Conservation (phyloP, 1,140 invertebrate genomes). For the Aphidius gifuensis region DNA sequence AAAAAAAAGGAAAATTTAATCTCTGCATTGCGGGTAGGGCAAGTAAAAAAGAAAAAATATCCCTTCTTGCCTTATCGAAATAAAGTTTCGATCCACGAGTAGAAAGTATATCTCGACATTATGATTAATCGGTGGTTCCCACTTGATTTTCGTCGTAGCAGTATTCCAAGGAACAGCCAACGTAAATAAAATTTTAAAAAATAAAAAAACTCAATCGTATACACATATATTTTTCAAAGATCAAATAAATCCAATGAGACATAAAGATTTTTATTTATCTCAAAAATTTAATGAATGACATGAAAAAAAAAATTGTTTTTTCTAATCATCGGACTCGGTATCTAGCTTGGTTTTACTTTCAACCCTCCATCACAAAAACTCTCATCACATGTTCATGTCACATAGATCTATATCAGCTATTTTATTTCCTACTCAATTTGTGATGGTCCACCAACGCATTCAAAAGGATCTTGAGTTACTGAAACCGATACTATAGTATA, state of each 20-base stretch:
- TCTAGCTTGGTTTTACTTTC: conserved; percentile 4
- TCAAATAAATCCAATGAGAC: no score
- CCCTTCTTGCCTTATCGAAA: conserved; percentile 31
- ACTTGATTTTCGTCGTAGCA: neutral
- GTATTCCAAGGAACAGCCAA: no score
- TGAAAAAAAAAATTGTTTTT: neutral
- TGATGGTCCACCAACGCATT: conserved; percentile 26
- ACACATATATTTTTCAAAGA: no score
- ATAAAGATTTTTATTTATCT: neutral
- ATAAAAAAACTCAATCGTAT: neutral
- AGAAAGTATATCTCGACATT: conserved; percentile 22
- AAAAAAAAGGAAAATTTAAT: conserved; percentile 40
- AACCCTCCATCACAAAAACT: conserved; percentile 2
- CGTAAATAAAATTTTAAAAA: neutral
- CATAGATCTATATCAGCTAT: conserved; percentile 12
- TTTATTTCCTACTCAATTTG: conserved; percentile 21
- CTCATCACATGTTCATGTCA: conserved; percentile 16
- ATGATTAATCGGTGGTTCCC: conserved; percentile 44
- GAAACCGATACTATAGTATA: conserved; percentile 38
- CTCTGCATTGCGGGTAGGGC: conserved; percentile 29
- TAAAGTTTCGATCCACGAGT: conserved; percentile 37
- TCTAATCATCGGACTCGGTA: no score
- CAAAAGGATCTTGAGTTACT: conserved; percentile 38
- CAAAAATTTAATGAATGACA: neutral
- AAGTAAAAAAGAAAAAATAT: neutral